A percentile compares a stretch with the other conserved stretches of the same genome.
phyloP scores from a whole-genome alignment of 1,140 invertebrate genomes.

The Medauroidea extradentata region DNA sequence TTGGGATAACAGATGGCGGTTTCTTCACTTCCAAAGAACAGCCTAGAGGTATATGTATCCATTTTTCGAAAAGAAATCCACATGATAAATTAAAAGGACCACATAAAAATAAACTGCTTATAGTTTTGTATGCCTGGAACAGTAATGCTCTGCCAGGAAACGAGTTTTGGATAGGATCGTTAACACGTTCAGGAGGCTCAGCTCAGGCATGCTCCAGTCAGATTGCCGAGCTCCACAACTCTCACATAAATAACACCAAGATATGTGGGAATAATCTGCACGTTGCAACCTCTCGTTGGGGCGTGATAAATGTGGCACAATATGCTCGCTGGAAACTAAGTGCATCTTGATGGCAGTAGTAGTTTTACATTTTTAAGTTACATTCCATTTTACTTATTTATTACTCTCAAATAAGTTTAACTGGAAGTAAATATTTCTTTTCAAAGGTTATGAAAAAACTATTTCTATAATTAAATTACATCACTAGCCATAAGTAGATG shows the following conservation, averaged over 20 bases:
- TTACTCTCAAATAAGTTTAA: too few species aligned
- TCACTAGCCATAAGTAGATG: too few species aligned
- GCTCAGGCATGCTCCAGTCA: not conserved
- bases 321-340: constrained; percentile 33
- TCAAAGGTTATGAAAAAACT: too few species aligned
- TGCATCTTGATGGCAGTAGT: too few species aligned
- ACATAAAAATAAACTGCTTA: not conserved
- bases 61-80: not conserved
- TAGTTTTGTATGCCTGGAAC: not conserved
- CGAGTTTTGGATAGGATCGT: not conserved
- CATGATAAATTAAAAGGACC: not conserved
- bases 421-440: too few species aligned
- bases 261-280: constrained; percentile 18
- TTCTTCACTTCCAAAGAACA: constrained; percentile 16
- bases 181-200: not conserved
- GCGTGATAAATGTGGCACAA: constrained; percentile 48
- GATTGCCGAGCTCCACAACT: not conserved
- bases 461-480: too few species aligned
- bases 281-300: constrained; percentile 44
- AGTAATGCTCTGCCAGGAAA: not conserved
- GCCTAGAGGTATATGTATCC: not conserved
- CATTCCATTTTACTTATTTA: too few species aligned
- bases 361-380: too few species aligned
- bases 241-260: not conserved
- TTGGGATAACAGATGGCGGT: constrained; percentile 39